Evolutionary conservation across 2,113 vertebrate genomes (phyloP), one percentile per base, ranked within the genome.

Genomic region (Ictalurus furcatus): DNA sequence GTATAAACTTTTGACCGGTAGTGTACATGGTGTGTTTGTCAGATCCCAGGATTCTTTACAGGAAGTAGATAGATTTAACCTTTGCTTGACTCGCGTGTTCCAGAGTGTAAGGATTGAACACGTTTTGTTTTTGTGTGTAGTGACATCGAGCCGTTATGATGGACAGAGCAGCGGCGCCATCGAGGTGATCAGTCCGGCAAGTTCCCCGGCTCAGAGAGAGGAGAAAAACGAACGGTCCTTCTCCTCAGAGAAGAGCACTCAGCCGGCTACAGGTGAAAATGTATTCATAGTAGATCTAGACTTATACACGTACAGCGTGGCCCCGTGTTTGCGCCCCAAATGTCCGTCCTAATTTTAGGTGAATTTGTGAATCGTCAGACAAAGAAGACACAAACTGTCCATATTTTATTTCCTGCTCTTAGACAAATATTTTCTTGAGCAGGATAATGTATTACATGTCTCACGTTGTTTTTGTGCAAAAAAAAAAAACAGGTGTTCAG

Each of bases 181-280:
- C 84, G 98, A 99, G 94, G 98, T 99, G 90, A 98, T 99, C 82
- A 99, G 98, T 89, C 98, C 98, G 71, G 97, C 97, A 89, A 97
- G 93, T 93, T 99, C 98, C 17, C 98, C 98, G 16, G 96, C 96
- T 34, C 98, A 96, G 4, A 76, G 96, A 86, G 98, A 97, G 92
- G 98, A 98, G 93, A 99, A 94, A 94, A 96, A 91, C 25, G 96
- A 94, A 90, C 91, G 94, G 92, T 89, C 87, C 13, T 97, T 96
- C 85, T 95, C 93, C 6, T 95, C 94, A 34, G 97, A 97, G 76
- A 97, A 97, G 92, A 90, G 94, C 85, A 94, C 92, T 90, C 96
- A 95, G 89, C 96, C 96, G 90, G 88, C 95, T 91, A 94, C 97
- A 94, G 95, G 98, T 99, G 94, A 90, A 95, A 61, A 40, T 63